phyloP scores from a whole-genome alignment of 2,797 vertebrate genomes.

The Mycteria americana region DNA sequence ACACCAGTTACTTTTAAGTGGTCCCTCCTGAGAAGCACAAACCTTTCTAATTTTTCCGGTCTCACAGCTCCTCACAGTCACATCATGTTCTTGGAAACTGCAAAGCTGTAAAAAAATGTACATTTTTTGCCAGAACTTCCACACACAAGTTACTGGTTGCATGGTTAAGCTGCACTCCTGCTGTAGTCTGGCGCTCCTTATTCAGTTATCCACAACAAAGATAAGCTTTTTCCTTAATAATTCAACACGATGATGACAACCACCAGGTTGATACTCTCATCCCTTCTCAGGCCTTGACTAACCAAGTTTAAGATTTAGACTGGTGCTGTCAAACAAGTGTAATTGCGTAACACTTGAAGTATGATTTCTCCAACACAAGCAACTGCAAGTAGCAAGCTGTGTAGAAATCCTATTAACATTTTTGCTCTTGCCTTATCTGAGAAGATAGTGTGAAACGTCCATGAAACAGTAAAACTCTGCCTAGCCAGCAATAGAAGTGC shows the following conservation, averaged over 20 bases:
- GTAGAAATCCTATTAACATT: neutral
- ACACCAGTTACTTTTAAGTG: neutral
- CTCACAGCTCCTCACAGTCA: neutral
- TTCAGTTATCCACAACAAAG: neutral
- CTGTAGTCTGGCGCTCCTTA: neutral
- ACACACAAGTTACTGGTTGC: neutral
- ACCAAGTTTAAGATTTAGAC: neutral
- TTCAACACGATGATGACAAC: neutral
- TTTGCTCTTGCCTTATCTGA: neutral
- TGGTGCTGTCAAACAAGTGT: neutral
- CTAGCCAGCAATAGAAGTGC: neutral
- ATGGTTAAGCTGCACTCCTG: neutral
- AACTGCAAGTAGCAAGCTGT: neutral
- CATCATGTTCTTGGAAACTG: neutral
- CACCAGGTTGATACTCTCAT: neutral
- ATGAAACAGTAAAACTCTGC: neutral
- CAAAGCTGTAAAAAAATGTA: neutral
- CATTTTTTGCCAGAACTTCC: neutral
- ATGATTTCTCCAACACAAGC: neutral
- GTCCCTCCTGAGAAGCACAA: neutral
- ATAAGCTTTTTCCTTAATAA: neutral
- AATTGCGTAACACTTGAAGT: neutral
- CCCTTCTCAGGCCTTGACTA: neutral
- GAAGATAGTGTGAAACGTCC: neutral
- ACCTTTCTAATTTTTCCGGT: neutral